Evolutionary conservation across 2,113 vertebrate genomes (phyloP), one percentile per base, ranked within the genome.

Genomic region (Myotis brandtii): DNA sequence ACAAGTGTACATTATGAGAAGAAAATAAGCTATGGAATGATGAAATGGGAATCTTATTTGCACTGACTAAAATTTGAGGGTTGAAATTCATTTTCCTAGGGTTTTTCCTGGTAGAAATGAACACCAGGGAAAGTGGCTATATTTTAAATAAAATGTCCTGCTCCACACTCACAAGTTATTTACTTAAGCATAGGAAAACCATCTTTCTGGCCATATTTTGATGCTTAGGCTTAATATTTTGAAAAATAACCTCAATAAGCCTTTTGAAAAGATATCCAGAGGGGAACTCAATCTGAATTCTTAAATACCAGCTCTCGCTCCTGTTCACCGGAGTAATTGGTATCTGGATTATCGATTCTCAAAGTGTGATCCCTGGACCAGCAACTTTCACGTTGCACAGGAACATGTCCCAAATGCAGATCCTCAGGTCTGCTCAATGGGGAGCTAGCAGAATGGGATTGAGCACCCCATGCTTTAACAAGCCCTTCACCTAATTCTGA

Each of bases 201-300:
- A 83, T 62, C 54, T 76, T 89, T 89, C 32, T 91, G 77, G 34
- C 10, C 25, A 77, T 77, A 73, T 70, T 50, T 86, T 66, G n/a
- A 77, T 82, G 52, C 43, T 94, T 67, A 89, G 27, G 50, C 67
- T 89, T 86, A 75, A 86, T 62, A 46, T 69, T 93, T 87, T 85
- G 52, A 40, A 88, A 87, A 92, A 95, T 86, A 34, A 67, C 11
- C 21, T 82, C 48, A 70, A 14, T 80, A 56, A 79, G 3, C 70
- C 75, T 30, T 76, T 94, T 92, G 30, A 88, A 76, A 80, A 54
- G 23, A 25, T 70, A 88, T 84, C 90, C 21, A 48, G 37, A 87
- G 64, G 14, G 46, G 23, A 86, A 59, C 18, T 85, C 77, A 72
- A 25, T 76, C 40, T 27, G 48, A 40, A 72, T 96, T 89, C 21